phyloP scores from a whole-genome alignment of 2,797 vertebrate species.

The Glyptemys insculpta region DNA sequence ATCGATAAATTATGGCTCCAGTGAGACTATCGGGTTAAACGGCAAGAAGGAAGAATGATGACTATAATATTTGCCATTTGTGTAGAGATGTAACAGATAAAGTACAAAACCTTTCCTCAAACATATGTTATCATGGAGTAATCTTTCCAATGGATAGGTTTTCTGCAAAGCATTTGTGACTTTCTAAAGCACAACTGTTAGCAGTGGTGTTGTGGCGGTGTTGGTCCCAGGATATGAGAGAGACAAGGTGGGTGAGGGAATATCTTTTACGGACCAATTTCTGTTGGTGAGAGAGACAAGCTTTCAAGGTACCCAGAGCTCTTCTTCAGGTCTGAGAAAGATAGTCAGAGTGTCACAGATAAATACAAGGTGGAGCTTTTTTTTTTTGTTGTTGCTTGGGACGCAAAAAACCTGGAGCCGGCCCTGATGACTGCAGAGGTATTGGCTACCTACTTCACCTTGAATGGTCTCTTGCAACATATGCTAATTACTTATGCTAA shows the following conservation, averaged over 20 bases:
- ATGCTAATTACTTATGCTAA: too few species aligned
- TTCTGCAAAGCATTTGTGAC: constrained; percentile 55
- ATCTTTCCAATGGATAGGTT: constrained; percentile 48
- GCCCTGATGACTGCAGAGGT: too few species aligned
- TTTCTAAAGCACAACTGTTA: constrained; percentile 1
- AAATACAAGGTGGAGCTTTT: not conserved
- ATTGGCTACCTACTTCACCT: too few species aligned
- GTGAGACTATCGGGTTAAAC: constrained; percentile 52
- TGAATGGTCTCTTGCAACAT: too few species aligned
- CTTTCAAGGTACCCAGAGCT: not conserved
- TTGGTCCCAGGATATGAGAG: not conserved
- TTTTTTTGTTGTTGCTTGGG: too few species aligned
- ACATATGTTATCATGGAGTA: constrained; percentile 26
- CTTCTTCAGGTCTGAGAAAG: not conserved
- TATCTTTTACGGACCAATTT: not conserved
- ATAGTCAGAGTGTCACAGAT: not conserved
- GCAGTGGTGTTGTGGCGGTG: not conserved
- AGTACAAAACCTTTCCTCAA: constrained; percentile 2
- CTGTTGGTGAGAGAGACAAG: not conserved
- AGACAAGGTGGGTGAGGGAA: not conserved
- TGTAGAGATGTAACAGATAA: constrained; percentile 28
- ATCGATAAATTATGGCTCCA: constrained; percentile 60
- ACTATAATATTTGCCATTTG: constrained; percentile 60
- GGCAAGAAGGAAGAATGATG: constrained; percentile 62
- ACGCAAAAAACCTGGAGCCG: too few species aligned